phyloP scores from a whole-genome alignment of 2,888 invertebrate species.

The Axea sp. region DNA sequence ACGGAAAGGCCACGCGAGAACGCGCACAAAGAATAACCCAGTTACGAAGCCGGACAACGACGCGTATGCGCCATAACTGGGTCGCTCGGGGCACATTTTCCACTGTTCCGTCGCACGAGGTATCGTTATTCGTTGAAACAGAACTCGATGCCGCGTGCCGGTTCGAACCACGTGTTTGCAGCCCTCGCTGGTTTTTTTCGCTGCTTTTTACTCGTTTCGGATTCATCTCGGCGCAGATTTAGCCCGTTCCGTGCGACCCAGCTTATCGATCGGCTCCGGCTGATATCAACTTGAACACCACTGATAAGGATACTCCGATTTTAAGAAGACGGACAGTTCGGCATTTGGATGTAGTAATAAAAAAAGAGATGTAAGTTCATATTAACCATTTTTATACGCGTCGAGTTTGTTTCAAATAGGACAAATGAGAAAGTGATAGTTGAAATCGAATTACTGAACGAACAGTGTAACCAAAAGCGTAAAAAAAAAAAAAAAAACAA shows the following conservation, averaged over 20 bases:
- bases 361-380: conserved; percentile 44
- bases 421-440: background rate
- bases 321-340: conserved; percentile 2
- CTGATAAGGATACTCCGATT: background rate
- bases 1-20: conserved; percentile 51
- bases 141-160: conserved; percentile 30
- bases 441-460: too few species aligned
- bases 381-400: background rate
- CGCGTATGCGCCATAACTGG: conserved; percentile 50
- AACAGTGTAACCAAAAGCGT: too few species aligned
- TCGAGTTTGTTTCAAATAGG: background rate
- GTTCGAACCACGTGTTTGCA: conserved; percentile 23
- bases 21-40: conserved; percentile 59
- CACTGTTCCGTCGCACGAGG: conserved; percentile 1
- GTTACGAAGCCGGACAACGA: conserved; percentile 45
- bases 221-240: too few species aligned
- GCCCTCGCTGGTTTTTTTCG: background rate
- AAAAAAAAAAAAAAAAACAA: too few species aligned
- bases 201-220: too few species aligned
- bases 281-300: background rate
- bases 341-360: conserved; percentile 30
- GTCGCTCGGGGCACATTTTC: conserved; percentile 29
- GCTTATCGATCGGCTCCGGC: background rate
- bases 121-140: conserved; percentile 14
- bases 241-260: background rate